Percentiles rank a stretch among this genome's conserved stretches.
Conservation (phyloP, 2,113 vertebrate species). For the Petroica traversi region DNA sequence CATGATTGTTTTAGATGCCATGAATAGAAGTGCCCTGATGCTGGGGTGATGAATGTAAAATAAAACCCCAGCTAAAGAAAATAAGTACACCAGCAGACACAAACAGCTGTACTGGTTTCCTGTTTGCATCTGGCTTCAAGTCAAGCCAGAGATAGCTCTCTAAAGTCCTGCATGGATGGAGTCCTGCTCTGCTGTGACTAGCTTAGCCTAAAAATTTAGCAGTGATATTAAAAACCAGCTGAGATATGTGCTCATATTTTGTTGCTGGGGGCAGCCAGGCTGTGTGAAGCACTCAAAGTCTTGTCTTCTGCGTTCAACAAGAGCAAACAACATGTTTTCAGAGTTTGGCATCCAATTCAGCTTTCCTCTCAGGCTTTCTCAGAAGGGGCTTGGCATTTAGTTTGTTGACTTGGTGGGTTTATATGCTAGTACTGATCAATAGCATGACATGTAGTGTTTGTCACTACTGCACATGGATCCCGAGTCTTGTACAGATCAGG, state of each 20-base stretch:
- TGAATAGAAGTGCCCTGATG: background rate
- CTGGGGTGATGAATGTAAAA: background rate
- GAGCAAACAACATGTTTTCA: constrained; percentile 5
- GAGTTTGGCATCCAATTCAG: background rate
- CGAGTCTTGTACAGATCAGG: background rate
- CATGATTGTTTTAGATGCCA: background rate
- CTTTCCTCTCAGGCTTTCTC: constrained; percentile 12
- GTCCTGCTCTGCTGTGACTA: background rate
- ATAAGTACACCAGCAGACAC: background rate
- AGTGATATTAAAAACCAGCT: background rate
- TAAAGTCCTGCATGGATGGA: background rate
- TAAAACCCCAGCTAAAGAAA: background rate
- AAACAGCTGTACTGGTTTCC: constrained; percentile 31
- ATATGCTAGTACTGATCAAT: background rate
- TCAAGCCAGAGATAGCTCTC: constrained; percentile 41
- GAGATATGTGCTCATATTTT: background rate
- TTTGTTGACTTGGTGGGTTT: constrained; percentile 5
- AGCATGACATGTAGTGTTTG: background rate
- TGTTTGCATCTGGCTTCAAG: constrained; percentile 38
- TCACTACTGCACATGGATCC: background rate
- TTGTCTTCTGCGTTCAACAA: background rate
- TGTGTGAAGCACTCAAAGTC: background rate
- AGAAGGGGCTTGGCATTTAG: background rate
- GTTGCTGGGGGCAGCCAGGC: background rate
- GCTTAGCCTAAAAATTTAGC: background rate